Evolutionary conservation across 2,888 invertebrate genomes (phyloP), one percentile per base, ranked within the genome.

Genomic region (Helicoverpa assulta): DNA sequence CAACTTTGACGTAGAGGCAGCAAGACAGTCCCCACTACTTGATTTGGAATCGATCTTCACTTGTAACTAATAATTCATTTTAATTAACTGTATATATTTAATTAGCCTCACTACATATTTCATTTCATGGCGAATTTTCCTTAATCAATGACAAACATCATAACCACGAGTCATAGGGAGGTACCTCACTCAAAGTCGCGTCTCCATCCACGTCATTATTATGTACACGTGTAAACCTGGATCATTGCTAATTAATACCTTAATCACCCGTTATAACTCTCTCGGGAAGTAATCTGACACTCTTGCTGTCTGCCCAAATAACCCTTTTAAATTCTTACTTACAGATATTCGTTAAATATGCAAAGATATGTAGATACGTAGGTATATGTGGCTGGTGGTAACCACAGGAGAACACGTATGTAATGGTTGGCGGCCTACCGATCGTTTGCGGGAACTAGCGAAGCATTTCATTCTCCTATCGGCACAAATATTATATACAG

Each of bases 401-500:
- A 70, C 55, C 71, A 18, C 56, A 18, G 14, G 53, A 33, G 18
- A 56, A 47, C 51, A 76, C 37, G 77, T 40, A 3, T 5, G 16
- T 43, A 40, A 33, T 6, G 29, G 33, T 43, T 19, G 10, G 63
- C 57, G 40, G 47, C 21, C 26, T 21, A 10, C 56, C 47, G 19
- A 61, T 26, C 37, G 37, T 37, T 40, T 59, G 43, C 50, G 53
- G 47, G 50, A 75, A 79, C 55, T 67, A 47, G 19, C 37, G 54
- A 61, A 73, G 53, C 54, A 56, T 62, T 75, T 37, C 47, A 51
- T 55, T 62, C 59, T 43, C 51, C 18, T 50, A 57, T 68, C 76
- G 43, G 61, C 60, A 64, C 60, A 61, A 80, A 80, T 58, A 80
- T 69, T 54, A 80, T 76, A 76, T 29, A 54, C 26, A 5, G 50